A percentile compares a stretch with the other conserved stretches of the same genome.
These are phyloP conservation scores for Bovichtus variegatus DNA, from an alignment of 2,797 vertebrate species.

Conservation along the genomic window DNA sequence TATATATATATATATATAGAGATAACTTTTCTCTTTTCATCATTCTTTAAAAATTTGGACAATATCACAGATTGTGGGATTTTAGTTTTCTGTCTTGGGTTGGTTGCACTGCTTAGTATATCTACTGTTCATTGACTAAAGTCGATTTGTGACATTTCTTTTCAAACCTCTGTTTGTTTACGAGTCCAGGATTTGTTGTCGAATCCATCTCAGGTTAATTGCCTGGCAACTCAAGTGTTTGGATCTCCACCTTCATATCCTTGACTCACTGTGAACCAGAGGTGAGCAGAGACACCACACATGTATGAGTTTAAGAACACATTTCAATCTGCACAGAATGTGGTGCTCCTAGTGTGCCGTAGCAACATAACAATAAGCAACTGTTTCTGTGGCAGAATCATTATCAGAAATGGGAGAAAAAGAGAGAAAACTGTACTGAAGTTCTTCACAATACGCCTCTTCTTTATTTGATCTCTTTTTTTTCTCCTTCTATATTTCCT, in stretches of 20 bases:
- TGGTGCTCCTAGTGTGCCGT: slow-evolving; percentile 47
- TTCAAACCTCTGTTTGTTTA: slow-evolving; percentile 37
- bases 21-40: background rate
- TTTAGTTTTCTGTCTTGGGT: slow-evolving; percentile 5
- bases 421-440: background rate
- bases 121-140: background rate
- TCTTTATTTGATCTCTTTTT: slow-evolving; percentile 37
- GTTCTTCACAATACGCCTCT: slow-evolving; percentile 14
- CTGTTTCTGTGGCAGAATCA: slow-evolving; percentile 2
- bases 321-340: slow-evolving; percentile 15
- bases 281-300: slow-evolving; percentile 28
- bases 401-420: slow-evolving; percentile 3
- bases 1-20: no score
- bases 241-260: slow-evolving; percentile 29
- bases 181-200: slow-evolving; percentile 15
- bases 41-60: background rate
- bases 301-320: background rate
- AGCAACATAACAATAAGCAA: slow-evolving; percentile 39
- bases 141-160: slow-evolving; percentile 12
- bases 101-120: background rate
- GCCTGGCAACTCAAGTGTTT: slow-evolving; percentile 22
- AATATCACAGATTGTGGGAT: background rate
- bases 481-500: slow-evolving; percentile 2
- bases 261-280: slow-evolving; percentile 27
- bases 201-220: slow-evolving; percentile 32